These are phyloP conservation scores for Danionella cerebrum DNA, from an alignment of 2,113 vertebrate genomes.

Conservation along the genomic window DNA sequence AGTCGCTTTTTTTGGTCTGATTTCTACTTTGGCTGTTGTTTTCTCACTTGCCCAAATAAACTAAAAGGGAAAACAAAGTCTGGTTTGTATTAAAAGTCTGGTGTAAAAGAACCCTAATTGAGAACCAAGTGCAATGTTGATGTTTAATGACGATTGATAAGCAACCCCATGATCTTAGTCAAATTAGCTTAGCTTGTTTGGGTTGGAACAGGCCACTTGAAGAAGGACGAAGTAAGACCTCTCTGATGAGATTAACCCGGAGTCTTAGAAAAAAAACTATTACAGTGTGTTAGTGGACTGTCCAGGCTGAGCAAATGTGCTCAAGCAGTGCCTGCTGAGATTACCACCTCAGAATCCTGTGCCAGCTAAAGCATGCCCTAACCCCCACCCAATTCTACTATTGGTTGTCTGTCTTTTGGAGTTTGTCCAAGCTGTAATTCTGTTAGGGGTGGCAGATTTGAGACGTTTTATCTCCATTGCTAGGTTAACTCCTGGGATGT, in stretches of 20 bases:
- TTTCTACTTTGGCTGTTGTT: no score
- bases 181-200: no score
- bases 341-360: not conserved
- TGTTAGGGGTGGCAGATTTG: slow-evolving; percentile 6
- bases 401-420: slow-evolving; percentile 10
- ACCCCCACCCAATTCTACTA: not conserved
- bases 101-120: no score
- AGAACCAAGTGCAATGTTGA: no score
- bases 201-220: not conserved
- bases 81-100: no score
- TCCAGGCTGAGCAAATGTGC: not conserved
- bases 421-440: slow-evolving; percentile 26
- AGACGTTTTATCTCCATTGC: slow-evolving; percentile 17
- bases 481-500: slow-evolving; percentile 22
- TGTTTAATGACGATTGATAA: no score
- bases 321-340: not conserved
- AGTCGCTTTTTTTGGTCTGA: no score
- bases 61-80: no score
- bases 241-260: not conserved
- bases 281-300: not conserved
- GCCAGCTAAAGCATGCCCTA: not conserved
- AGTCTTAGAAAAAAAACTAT: not conserved
- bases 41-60: no score
- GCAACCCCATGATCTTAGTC: no score
- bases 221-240: not conserved